These are phyloP conservation scores for Lepidochitona cinerea DNA, from an alignment of 2,888 invertebrate species.

Conservation along the genomic window DNA sequence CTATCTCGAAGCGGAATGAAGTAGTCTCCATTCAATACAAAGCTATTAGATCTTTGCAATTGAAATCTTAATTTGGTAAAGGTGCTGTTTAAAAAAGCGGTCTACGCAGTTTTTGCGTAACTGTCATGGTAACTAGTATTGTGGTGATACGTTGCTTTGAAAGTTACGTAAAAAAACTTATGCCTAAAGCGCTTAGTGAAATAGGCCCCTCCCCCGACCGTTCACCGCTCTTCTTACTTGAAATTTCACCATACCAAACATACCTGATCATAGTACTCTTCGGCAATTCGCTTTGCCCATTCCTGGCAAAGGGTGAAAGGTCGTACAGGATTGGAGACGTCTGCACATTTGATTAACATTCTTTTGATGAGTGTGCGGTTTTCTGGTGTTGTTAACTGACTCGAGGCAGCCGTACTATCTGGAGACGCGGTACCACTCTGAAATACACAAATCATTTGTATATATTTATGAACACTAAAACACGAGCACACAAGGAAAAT, in stretches of 20 bases:
- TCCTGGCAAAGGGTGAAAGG: slow-evolving; percentile 83
- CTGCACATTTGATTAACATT: slow-evolving; percentile 99
- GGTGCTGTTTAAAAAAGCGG: no score
- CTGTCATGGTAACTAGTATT: no score
- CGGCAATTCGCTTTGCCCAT: slow-evolving; percentile 96
- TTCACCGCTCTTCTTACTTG: background rate
- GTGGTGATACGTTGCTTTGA: no score
- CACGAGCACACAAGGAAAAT: no score
- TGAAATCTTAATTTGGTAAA: no score
- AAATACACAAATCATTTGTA: slow-evolving; percentile 15
- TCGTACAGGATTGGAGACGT: slow-evolving; percentile 96
- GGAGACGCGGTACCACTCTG: slow-evolving; percentile 48
- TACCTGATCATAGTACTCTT: slow-evolving; percentile 94
- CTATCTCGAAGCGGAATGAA: no score
- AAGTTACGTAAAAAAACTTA: no score
- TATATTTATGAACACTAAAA: no score
- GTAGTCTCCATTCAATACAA: no score
- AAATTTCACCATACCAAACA: background rate
- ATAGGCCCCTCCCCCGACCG: background rate
- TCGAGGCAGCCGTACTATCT: slow-evolving; percentile 41
- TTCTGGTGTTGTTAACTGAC: slow-evolving; percentile 73
- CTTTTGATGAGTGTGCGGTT: slow-evolving; percentile 87
- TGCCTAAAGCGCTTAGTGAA: no score
- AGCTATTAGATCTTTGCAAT: no score
- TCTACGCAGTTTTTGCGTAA: no score